These are phyloP conservation scores for Symphodus melops DNA, from an alignment of 2,113 vertebrate species.

Conservation along the genomic window DNA sequence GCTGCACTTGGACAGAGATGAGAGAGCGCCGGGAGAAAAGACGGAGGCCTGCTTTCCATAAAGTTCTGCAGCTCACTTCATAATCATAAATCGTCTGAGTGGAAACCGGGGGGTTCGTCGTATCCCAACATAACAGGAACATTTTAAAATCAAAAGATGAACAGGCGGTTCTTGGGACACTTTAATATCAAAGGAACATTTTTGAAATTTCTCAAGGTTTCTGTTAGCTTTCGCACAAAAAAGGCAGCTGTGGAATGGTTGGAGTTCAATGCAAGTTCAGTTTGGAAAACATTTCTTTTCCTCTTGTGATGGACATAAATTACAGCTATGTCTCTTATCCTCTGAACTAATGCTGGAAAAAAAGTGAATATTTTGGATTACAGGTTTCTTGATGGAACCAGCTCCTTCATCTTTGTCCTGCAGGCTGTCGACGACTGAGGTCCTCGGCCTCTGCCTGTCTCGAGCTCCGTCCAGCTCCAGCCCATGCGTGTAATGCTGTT, in stretches of 20 bases:
- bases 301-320: slow-evolving; percentile 4
- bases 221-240: slow-evolving; percentile 28
- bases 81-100: slow-evolving; percentile 79
- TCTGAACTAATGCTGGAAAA: background rate
- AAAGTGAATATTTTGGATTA: slow-evolving; percentile 17
- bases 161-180: slow-evolving; percentile 59
- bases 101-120: slow-evolving; percentile 67
- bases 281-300: background rate
- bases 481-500: slow-evolving; percentile 91
- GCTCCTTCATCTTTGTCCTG: slow-evolving; percentile 51
- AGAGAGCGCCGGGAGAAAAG: slow-evolving; percentile 67
- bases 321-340: slow-evolving; percentile 1
- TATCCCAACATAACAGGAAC: slow-evolving; percentile 69
- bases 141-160: slow-evolving; percentile 65
- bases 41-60: slow-evolving; percentile 81
- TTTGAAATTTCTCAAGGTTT: slow-evolving; percentile 52
- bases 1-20: slow-evolving; percentile 77
- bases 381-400: slow-evolving; percentile 9
- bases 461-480: slow-evolving; percentile 80
- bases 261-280: slow-evolving; percentile 36
- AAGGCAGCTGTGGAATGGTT: slow-evolving; percentile 3
- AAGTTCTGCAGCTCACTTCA: slow-evolving; percentile 76
- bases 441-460: slow-evolving; percentile 75
- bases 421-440: slow-evolving; percentile 57
- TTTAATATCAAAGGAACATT: slow-evolving; percentile 61